A percentile compares a stretch with the other conserved stretches of the same genome.
phyloP scores from a whole-genome alignment of 2,888 invertebrate genomes.

The Loripinus fragilis region DNA sequence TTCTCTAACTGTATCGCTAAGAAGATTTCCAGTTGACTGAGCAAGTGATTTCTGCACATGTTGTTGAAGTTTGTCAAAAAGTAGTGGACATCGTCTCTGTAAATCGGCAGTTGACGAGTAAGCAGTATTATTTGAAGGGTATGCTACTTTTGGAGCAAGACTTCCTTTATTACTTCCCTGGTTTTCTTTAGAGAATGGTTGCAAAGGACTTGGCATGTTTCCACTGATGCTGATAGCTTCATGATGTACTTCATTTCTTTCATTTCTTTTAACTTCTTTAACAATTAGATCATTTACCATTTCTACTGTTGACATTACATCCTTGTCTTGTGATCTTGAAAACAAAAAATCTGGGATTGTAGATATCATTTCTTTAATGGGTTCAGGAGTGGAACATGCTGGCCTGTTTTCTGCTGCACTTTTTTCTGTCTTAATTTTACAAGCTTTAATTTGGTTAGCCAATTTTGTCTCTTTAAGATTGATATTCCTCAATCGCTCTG shows the following conservation, averaged over 20 bases:
- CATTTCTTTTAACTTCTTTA: neutral
- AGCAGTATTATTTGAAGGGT: neutral
- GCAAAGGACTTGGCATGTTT: neutral
- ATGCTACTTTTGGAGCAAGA: neutral
- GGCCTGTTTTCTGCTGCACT: neutral
- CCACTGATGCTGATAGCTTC: neutral
- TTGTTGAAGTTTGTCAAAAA: neutral
- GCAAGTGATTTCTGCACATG: constrained; percentile 3
- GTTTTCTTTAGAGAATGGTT: neutral
- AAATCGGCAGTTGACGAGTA: neutral
- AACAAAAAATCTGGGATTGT: neutral
- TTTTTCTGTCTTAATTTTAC: neutral
- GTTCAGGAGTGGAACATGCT: neutral
- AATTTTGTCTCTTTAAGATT: neutral
- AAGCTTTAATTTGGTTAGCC: neutral
- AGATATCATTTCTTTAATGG: neutral
- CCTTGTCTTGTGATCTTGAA: neutral
- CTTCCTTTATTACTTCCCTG: neutral
- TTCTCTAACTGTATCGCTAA: neutral
- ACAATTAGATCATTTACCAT: neutral
- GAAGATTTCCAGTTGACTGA: neutral
- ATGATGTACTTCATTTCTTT: neutral
- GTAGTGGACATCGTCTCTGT: neutral
- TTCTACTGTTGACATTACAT: neutral
- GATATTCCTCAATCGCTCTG: neutral